Percentiles rank a stretch among this genome's conserved stretches.
These are phyloP conservation scores for Masticophis lateralis DNA, from an alignment of 2,797 vertebrate species.

Conservation along the genomic window DNA sequence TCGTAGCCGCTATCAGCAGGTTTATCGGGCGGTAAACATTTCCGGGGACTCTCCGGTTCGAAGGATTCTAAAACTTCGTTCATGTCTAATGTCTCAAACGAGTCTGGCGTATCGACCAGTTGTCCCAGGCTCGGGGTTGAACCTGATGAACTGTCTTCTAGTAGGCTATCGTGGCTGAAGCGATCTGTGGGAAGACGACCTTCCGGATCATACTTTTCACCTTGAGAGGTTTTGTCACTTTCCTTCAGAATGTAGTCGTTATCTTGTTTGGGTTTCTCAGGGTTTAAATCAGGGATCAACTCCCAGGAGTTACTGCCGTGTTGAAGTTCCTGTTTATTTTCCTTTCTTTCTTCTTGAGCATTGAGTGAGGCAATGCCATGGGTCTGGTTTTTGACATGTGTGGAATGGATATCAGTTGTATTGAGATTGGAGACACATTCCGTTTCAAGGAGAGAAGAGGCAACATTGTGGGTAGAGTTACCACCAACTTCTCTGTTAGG, in stretches of 20 bases:
- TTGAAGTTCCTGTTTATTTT: conserved; percentile 9
- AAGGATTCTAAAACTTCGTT: conserved; percentile 77
- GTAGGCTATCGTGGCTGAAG: conserved; percentile 88
- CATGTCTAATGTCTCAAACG: conserved; percentile 88
- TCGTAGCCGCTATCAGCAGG: conserved; percentile 97
- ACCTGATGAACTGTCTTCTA: conserved; percentile 84
- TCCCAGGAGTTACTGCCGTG: conserved; percentile 21
- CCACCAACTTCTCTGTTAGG: conserved; percentile 64
- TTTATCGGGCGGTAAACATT: conserved; percentile 88
- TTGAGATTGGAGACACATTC: conserved; percentile 59
- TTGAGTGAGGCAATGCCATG: conserved; percentile 53
- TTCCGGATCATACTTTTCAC: conserved; percentile 52
- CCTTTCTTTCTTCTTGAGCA: conserved; percentile 30
- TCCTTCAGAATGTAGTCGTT: conserved; percentile 65
- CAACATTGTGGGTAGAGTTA: conserved; percentile 69
- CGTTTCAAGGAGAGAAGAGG: conserved; percentile 56
- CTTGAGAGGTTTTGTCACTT: conserved; percentile 31
- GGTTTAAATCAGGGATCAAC: conserved; percentile 14
- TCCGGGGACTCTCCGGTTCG: conserved; percentile 76
- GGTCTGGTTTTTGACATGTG: conserved; percentile 75
- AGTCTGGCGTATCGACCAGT: conserved; percentile 86
- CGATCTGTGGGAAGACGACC: conserved; percentile 80
- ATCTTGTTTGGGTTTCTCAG: conserved; percentile 33
- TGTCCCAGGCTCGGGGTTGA: conserved; percentile 75
- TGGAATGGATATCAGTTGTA: conserved; percentile 67